Conservation (phyloP, 2,113 vertebrate genomes). For the Ia io region DNA sequence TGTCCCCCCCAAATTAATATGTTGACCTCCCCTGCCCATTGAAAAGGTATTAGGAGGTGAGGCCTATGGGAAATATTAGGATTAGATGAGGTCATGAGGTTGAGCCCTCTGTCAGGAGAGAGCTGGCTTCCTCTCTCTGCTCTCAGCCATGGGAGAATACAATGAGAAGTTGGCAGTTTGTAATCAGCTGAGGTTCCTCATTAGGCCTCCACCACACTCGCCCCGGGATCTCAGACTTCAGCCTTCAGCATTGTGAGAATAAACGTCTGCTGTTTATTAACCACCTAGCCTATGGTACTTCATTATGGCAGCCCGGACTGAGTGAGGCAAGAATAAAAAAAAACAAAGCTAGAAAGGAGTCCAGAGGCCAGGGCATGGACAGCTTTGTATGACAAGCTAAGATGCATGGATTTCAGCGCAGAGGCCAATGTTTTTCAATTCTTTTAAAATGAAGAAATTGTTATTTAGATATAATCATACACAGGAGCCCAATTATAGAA, state of each 20-base stretch:
- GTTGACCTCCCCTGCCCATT: fast-evolving
- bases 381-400: not conserved
- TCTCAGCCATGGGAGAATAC: not conserved
- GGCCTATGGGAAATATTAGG: not conserved
- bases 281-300: not conserved
- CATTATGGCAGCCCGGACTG: not conserved
- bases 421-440: not conserved
- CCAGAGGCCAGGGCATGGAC: not conserved
- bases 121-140: not conserved
- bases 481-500: not conserved
- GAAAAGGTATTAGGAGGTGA: not conserved
- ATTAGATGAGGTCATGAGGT: not conserved
- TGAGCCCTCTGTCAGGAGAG: not conserved
- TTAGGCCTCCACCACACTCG: not conserved
- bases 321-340: not conserved
- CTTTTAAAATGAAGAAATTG: not conserved
- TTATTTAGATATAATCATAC: not conserved
- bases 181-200: not conserved
- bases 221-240: not conserved
- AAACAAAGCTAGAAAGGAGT: not conserved
- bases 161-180: not conserved
- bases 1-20: not conserved
- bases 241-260: not conserved
- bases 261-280: not conserved
- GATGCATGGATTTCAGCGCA: not conserved